Base-by-base conservation (phyloP, 2,113 vertebrate genomes). In the Hirundichthys speculiger region DNA sequence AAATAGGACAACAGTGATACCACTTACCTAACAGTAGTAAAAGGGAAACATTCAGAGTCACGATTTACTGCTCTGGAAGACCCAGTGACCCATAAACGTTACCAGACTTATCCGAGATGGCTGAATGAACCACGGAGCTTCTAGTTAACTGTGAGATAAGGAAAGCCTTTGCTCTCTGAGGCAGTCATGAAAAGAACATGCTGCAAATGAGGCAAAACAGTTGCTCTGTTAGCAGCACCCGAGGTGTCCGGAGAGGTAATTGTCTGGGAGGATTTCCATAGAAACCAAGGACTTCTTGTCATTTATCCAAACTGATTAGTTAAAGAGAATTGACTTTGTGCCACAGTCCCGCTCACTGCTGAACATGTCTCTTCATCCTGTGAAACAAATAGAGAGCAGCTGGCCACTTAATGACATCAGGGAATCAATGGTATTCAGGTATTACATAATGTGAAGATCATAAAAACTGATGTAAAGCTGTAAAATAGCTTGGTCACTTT, bases 181-280 rank as follows among this genome's bases (percentile, higher is more conserved):
- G 27, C 15, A 15, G 13, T 46, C 1, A 0, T 48, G 14, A 42
- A 60, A 45, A 61, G 15, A 75, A 49, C 30, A 70, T 15, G 39
- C 13, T 60, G 15, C 13, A n/a, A 59, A 30, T 25, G 19, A 62
- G 39, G 11, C 19, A 46, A 60, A 69, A 52, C 41, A 56, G 56
- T 47, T 48, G 72, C 41, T 67, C 52, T 46, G 38, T 45, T 39
- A 18, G 22, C 68, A 56, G 38, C 45, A 66, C 41, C 11, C 12
- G 1, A 6, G 46, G 54, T 15, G n/a, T 55, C 20, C 45, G 60
- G 57, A 45, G 24, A 38, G 20, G 69, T 73, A 2, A 78, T 59
- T 43, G 25, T 69, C 38, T 20, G 18, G 14, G 18, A 68, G 38
- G 34, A 74, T 87, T 81, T 82, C 85, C 83, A 87, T 74, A 41